Evolutionary conservation across 2,888 invertebrate genomes (phyloP).

Genomic region (Agrotis ipsilon): DNA sequence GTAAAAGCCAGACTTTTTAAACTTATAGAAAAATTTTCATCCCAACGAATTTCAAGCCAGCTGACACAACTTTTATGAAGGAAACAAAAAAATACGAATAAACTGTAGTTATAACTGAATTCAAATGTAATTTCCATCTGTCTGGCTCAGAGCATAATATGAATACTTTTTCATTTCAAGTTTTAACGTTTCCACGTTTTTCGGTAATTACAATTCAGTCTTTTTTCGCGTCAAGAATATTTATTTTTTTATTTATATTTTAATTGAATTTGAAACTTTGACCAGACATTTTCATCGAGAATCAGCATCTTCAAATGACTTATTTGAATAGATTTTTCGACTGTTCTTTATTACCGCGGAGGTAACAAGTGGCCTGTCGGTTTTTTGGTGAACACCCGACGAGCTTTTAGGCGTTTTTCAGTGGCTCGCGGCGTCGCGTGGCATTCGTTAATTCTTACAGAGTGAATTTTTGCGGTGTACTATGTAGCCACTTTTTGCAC

Average conservation of each 20-base stretch:
- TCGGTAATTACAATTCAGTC: conserved; percentile 60
- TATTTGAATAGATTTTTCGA: not conserved
- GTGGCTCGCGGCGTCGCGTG: conserved; percentile 36
- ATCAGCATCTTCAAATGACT: not conserved
- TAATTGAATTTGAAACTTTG: conserved; percentile 15
- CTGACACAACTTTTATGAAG: conserved; percentile 64
- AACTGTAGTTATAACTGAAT: conserved; percentile 68
- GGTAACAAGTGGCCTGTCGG: conserved; percentile 52
- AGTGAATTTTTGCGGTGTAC: conserved; percentile 67
- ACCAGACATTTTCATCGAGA: not conserved
- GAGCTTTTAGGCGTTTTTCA: conserved; percentile 39
- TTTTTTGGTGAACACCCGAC: conserved; percentile 20
- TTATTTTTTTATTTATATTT: conserved; percentile 29
- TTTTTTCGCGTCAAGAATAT: conserved; percentile 24
- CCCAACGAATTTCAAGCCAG: conserved; percentile 48
- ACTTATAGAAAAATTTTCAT: conserved; percentile 53
- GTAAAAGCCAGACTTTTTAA: conserved; percentile 43
- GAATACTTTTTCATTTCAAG: conserved; percentile 64
- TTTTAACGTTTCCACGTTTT: conserved; percentile 53
- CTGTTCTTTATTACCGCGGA: conserved; percentile 7
- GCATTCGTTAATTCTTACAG: conserved; percentile 64
- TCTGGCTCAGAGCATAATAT: conserved; percentile 58
- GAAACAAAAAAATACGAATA: conserved; percentile 61
- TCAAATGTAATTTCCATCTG: conserved; percentile 66
- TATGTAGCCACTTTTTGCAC: conserved; percentile 56